Evolutionary conservation across 2,113 vertebrate species (phyloP), one percentile per base, ranked within the genome.

Genomic region (Oncorhynchus kisutch): DNA sequence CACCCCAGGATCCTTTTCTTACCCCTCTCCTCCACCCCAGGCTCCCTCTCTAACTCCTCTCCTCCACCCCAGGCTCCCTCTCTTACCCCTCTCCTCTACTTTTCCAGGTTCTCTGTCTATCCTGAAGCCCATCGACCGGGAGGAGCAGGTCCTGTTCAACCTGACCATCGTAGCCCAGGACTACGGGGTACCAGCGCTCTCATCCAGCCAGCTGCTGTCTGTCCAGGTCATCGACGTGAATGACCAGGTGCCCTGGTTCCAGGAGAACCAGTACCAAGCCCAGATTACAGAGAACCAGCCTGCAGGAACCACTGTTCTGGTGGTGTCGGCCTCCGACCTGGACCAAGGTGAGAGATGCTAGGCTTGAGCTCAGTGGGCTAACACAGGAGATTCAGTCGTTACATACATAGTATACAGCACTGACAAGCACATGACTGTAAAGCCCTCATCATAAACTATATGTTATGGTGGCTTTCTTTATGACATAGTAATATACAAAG

Each of bases 211-310:
- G 89, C 88, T 96, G 5, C 89, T 98, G 73, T 93, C 92, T 0
- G 92, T 98, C 74, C 94, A 94, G 69, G 95, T 99, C 24, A 94
- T 95, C 20, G 98, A 99, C 0, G 91, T 98, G 78, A 99, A 99
- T 0, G 98, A 99, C 0, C 96, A 99, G 85, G 88, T 94, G 0
- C 98, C 98, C 0, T 5, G 81, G 64, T 99, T 99, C 80, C 93
- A 94, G 72, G 88, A 89, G 20, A 88, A 87, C 0, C 92, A 94
- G 62, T 97, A 97, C 3, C 94, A 95, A 49, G 90, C 94, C 0
- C 86, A 87, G 18, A 71, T 99, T 85, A 89, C 89, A 73, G 98
- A 99, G 90, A 99, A 99, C 91, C 86, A 94, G 79, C 92, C 93
- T 0, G 90, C 96, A 0, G 98, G 96, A 74, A 95, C 93, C 2